Evolutionary conservation across 2,888 invertebrate genomes (phyloP), one percentile per base, ranked within the genome.

Genomic region (Coenonympha arcania): DNA sequence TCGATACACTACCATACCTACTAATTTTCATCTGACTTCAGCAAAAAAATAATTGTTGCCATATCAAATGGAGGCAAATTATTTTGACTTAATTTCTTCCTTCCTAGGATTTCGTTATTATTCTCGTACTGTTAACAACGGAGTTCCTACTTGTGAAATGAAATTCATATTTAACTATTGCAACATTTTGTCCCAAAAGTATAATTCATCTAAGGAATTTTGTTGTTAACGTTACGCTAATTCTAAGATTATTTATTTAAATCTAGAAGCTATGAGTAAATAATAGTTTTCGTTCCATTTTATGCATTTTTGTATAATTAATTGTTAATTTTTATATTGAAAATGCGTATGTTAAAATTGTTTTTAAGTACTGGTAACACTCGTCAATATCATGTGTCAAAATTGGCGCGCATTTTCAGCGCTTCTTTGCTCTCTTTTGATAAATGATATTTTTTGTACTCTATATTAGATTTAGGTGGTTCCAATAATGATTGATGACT

Each of bases 251-350:
- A 64, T 62, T 73, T 73, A 76, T 78, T 66, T 73, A 77, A 79
- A 79, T 43, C 75, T 73, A 68, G 65, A 73, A 70, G 66, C 50
- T 63, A 62, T 58, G 58, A 63, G 63, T 66, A 61, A 64, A 63
- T 65, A 62, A 72, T 30, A 39, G 74, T 63, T 76, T 77, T 80
- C 78, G 80, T 84, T 85, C 84, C 82, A 82, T 76, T 76, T 76
- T 70, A 74, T 79, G 84, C 84, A 84, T 84, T 85, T 79, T 81
- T 79, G 78, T 82, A 75, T 76, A 75, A 82, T 76, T 76, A 75
- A 82, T 76, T 82, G 83, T 83, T 84, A 76, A 16, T 44, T 71
- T 79, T 80, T 78, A 72, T 76, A 77, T 68, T 64, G 64, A 71
- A 64, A 76, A 73, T 72, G 73, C 77, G 70, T 69, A 73, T 79